These are phyloP conservation scores for Cataglyphis altisquamis DNA, from an alignment of 2,888 invertebrate genomes.

Conservation along the genomic window DNA sequence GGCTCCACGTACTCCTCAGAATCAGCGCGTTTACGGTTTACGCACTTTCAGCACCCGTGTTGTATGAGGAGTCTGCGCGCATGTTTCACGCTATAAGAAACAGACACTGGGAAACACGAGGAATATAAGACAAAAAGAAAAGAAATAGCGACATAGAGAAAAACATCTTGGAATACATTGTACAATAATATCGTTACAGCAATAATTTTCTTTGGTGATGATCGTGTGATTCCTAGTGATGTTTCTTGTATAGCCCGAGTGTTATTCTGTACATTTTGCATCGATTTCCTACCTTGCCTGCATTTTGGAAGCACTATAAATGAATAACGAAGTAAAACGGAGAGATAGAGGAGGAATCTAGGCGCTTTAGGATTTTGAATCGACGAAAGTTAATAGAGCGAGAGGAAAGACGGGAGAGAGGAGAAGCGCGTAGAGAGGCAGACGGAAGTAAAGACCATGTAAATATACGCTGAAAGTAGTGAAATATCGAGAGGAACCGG, in stretches of 20 bases:
- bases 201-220: slow-evolving; percentile 21
- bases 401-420: neutral
- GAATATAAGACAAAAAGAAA: neutral
- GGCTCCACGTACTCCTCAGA: neutral
- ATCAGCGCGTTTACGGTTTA: slow-evolving; percentile 27
- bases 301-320: slow-evolving; percentile 50
- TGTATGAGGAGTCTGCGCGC: slow-evolving; percentile 38
- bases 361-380: slow-evolving; percentile 52
- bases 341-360: slow-evolving; percentile 51
- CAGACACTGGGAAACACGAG: slow-evolving; percentile 63
- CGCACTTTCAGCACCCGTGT: slow-evolving; percentile 48
- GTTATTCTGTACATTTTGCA: slow-evolving; percentile 78
- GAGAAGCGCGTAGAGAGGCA: slow-evolving; percentile 32
- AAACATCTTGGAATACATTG: neutral
- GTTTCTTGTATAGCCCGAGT: slow-evolving; percentile 60
- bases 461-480: slow-evolving; percentile 82
- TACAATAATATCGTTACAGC: slow-evolving; percentile 23
- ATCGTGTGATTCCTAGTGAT: slow-evolving; percentile 64
- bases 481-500: slow-evolving; percentile 76
- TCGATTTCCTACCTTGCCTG: slow-evolving; percentile 76
- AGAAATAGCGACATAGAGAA: neutral
- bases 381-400: slow-evolving; percentile 31
- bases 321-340: slow-evolving; percentile 33
- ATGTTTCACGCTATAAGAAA: slow-evolving; percentile 46
- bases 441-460: slow-evolving; percentile 72